Base-by-base conservation (phyloP, 2,113 vertebrate genomes). In the Aviceda subcristata region DNA sequence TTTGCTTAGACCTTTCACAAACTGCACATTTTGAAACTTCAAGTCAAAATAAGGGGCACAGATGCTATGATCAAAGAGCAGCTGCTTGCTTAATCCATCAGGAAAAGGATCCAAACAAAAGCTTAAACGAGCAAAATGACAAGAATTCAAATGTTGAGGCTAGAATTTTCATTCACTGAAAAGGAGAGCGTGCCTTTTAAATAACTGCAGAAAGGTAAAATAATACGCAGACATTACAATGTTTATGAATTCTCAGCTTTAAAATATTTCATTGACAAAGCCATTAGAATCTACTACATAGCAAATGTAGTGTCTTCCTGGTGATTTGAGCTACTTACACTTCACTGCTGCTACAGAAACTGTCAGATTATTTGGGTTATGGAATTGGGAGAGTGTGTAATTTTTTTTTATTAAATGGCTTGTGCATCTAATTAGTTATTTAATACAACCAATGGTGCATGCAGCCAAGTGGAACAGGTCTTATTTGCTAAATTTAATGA, bases 401-500 rank as follows among this genome's bases (percentile, higher is more conserved):
- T 46, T 55, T 50, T 51, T 79, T 69, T 48, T 90, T 67, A 90
- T 74, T 71, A 84, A 84, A 95, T 24, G 45, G 74, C 17, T 94
- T 88, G 29, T 78, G 62, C 69, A 86, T 81, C 87, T 80, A 75
- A 96, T 88, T 73, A 90, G n/a, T 81, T 95, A 60, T 88, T 92
- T 90, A 73, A 88, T 68, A 51, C 46, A 88, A 71, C 30, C 78
- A 57, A 9, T 13, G 41, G 63, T 87, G 39, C 51, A 95, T 22
- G 43, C 76, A 93, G 79, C 62, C 93, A 94, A 95, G 74, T 74
- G 85, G 64, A 96, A 94, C 79, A 94, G 66, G 76, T 94, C 83
- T 89, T 92, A 91, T 92, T 97, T 89, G 68, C 90, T 69, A 75
- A 56, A 92, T 79, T 60, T 92, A 95, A 88, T 86, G 71, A 86